phyloP scores from a whole-genome alignment of 2,113 vertebrate species.

The Euleptes europaea region DNA sequence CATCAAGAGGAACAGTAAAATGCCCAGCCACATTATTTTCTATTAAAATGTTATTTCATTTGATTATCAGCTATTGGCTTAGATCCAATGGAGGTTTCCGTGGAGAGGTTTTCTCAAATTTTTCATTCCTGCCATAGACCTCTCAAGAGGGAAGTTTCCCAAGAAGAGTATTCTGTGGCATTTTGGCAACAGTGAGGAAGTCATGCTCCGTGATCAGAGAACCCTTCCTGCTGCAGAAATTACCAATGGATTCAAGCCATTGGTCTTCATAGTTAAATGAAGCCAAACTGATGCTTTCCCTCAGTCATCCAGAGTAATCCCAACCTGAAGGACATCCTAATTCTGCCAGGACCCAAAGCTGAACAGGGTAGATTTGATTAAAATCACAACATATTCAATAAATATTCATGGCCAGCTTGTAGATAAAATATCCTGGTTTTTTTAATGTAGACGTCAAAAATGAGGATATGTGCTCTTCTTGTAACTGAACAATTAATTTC shows the following conservation, averaged over 20 bases:
- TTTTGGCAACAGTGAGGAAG: too few species aligned
- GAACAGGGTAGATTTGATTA: background rate
- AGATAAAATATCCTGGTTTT: constrained; percentile 41
- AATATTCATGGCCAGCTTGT: background rate
- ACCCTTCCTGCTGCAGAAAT: too few species aligned
- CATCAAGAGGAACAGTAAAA: background rate
- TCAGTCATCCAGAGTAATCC: background rate
- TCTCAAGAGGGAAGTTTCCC: too few species aligned
- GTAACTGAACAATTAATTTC: constrained; percentile 36
- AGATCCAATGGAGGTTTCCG: too few species aligned
- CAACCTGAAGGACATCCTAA: background rate
- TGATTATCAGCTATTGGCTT: background rate
- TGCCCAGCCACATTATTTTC: background rate
- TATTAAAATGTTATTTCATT: background rate
- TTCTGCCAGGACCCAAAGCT: background rate
- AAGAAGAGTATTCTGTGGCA: too few species aligned
- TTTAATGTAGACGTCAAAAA: constrained; percentile 24
- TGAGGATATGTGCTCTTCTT: constrained; percentile 40
- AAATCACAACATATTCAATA: background rate
- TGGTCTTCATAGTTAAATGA: background rate
- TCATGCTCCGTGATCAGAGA: too few species aligned
- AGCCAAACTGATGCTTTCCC: background rate
- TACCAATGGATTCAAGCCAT: too few species aligned
- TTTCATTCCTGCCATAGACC: too few species aligned
- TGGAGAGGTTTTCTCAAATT: too few species aligned